Conservation (phyloP, 2,888 invertebrate genomes). For the Vesta saturnalis region DNA sequence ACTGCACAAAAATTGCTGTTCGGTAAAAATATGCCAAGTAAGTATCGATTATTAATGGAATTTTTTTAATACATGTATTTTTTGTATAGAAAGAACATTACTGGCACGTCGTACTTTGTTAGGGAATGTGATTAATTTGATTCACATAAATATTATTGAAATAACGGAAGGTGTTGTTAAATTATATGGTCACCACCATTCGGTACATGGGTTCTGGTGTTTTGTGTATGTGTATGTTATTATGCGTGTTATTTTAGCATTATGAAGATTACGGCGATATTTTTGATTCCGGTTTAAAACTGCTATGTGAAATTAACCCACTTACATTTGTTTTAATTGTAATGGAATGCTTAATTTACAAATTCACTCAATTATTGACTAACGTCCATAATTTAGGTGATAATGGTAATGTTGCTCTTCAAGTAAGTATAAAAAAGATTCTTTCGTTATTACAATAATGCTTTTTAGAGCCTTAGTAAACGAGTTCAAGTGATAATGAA, state of each 20-base stretch:
- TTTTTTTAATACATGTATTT: background rate
- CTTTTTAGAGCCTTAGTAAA: slow-evolving; percentile 11
- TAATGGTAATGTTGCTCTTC: background rate
- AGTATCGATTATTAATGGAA: too few species aligned
- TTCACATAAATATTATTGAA: background rate
- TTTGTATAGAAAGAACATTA: background rate
- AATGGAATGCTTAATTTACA: background rate
- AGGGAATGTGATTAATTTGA: background rate
- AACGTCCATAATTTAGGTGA: background rate
- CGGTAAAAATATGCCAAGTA: too few species aligned
- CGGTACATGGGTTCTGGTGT: background rate
- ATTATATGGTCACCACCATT: background rate
- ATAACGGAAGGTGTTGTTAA: background rate
- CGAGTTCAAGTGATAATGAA: background rate
- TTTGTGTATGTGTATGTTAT: background rate
- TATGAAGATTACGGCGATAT: slow-evolving; percentile 1
- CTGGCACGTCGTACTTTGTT: background rate
- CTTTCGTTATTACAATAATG: background rate
- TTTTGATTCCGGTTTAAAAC: background rate
- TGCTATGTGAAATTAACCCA: background rate
- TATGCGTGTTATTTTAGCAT: background rate
- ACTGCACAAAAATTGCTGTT: too few species aligned
- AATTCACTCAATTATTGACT: background rate
- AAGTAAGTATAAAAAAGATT: background rate
- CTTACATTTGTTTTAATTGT: background rate